Evolutionary conservation across 2,113 vertebrate species (phyloP), one percentile per base, ranked within the genome.

Genomic region (Melanocharis versteri): DNA sequence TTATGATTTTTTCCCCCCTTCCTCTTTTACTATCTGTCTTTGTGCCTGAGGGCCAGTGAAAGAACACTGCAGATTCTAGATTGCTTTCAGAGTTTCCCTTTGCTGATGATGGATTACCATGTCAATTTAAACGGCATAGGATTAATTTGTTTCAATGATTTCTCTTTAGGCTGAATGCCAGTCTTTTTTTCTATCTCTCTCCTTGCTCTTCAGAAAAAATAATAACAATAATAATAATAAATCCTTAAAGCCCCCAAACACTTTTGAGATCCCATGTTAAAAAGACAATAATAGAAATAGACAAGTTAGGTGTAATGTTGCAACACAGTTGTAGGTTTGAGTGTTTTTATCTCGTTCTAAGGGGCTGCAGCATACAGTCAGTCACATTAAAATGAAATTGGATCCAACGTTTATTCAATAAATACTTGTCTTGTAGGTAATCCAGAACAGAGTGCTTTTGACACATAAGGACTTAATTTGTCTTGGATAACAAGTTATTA

Each of bases 111-210:
- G 98, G 98, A 99, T 99, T 99, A 99, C 98, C 98, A 98, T 98
- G 98, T 98, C 99, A 99, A 99, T 99, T 99, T 99, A 98, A 99
- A 99, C 97, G 98, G 99, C 99, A 98, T 99, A 99, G 98, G 99
- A 99, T 99, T 99, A 98, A 99, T 99, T 99, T 99, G 98, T 99
- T 99, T 99, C 98, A 99, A 99, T 99, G 99, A 99, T 99, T 99
- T 98, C 98, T 99, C 98, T 98, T 98, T 98, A 99, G 99, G 98
- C 98, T 97, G 98, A 98, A 98, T 98, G 99, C 99, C 98, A 99
- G 98, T 97, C 97, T 96, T 98, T 96, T 95, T 97, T 94, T 97
- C 97, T 98, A 69, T 97, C 98, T 98, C 96, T 96, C 78, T 75
- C 60, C 85, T 96, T 96, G 91, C 87, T 97, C 61, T 93, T 97